These are phyloP conservation scores for Drosophila planitibia DNA, from an alignment of 2,888 invertebrate genomes.

Conservation along the genomic window DNA sequence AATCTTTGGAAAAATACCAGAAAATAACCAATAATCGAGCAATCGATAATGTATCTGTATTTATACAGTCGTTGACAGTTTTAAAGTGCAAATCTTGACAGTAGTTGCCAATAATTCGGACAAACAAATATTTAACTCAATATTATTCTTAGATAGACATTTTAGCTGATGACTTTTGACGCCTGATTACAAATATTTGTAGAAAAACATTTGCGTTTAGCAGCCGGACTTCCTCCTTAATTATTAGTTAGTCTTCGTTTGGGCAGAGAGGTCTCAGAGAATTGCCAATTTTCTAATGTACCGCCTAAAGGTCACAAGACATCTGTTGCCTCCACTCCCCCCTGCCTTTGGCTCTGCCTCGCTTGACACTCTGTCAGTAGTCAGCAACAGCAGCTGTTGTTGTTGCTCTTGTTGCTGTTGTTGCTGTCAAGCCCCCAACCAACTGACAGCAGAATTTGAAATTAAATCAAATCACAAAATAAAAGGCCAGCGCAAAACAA, in stretches of 20 bases:
- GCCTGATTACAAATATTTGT: conserved; percentile 9
- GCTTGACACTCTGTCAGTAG: not conserved
- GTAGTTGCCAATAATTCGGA: not conserved
- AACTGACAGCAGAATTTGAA: conserved; percentile 26
- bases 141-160: not conserved
- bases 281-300: not conserved
- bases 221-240: not conserved
- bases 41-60: not conserved
- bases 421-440: conserved; percentile 23
- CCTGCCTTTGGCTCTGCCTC: too few species aligned
- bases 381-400: not conserved
- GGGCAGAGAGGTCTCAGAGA: not conserved
- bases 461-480: conserved; percentile 21
- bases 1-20: not conserved
- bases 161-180: conserved; percentile 1
- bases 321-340: not conserved
- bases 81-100: not conserved
- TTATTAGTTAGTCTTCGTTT: not conserved
- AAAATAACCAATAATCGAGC: not conserved
- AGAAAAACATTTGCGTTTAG: conserved; percentile 1
- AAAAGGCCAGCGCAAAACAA: conserved; percentile 39
- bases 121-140: not conserved
- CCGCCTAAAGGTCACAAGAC: conserved; percentile 1
- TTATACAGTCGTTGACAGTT: not conserved
- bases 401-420: conserved; percentile 8